Evolutionary conservation across 2,797 vertebrate genomes (phyloP).

Genomic region (Muscicapa comitata): DNA sequence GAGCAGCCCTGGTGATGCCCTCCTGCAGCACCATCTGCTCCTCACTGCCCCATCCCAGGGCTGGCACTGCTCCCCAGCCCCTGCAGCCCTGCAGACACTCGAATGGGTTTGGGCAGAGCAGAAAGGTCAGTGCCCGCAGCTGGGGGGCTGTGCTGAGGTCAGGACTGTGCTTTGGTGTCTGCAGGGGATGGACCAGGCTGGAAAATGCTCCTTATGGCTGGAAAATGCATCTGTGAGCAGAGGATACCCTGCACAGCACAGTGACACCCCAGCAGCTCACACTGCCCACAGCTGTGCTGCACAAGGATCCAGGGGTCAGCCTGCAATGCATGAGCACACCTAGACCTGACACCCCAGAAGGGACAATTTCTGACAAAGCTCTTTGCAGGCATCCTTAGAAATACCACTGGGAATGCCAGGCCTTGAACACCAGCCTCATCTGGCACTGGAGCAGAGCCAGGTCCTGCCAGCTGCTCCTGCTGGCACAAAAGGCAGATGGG

Average conservation of each 20-base stretch:
- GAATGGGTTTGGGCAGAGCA: background rate
- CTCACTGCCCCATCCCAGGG: fast-evolving
- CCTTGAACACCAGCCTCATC: background rate
- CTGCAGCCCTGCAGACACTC: background rate
- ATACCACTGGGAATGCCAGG: background rate
- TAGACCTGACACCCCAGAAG: background rate
- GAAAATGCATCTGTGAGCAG: background rate
- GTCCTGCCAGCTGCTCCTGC: background rate
- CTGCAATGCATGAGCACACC: background rate
- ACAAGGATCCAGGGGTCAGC: background rate
- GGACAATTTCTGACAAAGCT: background rate
- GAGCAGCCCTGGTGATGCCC: background rate
- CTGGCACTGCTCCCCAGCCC: background rate
- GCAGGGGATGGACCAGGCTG: background rate
- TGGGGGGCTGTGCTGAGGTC: background rate
- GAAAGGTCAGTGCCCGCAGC: background rate
- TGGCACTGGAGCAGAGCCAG: background rate
- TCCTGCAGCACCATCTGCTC: background rate
- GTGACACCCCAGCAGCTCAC: background rate
- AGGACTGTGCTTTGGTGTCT: background rate
- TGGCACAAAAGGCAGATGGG: background rate
- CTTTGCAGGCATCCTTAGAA: background rate
- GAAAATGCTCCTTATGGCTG: background rate
- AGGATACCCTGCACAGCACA: fast-evolving
- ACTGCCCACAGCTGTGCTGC: background rate